Evolutionary conservation across 2,888 invertebrate genomes (phyloP).

Genomic region (Myopa tessellatipennis): DNA sequence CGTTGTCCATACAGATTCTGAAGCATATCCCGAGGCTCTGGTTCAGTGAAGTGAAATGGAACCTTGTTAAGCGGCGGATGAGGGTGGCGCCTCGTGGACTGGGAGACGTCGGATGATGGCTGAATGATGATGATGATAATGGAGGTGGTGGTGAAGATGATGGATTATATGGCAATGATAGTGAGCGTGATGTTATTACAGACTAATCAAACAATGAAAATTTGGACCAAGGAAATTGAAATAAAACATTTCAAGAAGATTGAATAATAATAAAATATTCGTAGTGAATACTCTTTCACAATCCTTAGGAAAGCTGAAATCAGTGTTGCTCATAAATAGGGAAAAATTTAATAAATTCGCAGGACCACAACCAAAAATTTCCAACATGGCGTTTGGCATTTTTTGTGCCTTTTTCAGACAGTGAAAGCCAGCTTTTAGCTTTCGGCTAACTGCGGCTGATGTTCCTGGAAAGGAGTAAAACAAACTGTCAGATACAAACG

Average conservation of each 20-base stretch:
- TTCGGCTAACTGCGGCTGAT: background rate
- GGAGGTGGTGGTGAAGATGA: background rate
- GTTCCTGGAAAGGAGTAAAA: background rate
- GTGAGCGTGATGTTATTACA: background rate
- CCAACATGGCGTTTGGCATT: background rate
- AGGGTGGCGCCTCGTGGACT: background rate
- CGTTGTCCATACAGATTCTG: background rate
- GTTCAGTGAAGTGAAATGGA: background rate
- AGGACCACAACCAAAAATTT: background rate
- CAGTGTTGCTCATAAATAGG: too few relatives aligned
- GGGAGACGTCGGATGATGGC: background rate
- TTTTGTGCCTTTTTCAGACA: background rate
- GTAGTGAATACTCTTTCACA: too few relatives aligned
- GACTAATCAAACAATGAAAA: background rate
- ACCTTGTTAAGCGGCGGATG: background rate
- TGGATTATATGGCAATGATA: too few relatives aligned
- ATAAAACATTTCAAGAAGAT: too few relatives aligned
- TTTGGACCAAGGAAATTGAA: too few relatives aligned
- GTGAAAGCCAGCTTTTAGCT: too few relatives aligned
- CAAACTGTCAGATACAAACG: background rate
- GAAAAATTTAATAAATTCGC: background rate
- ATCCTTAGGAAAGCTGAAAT: too few relatives aligned
- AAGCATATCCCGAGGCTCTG: background rate
- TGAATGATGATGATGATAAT: constrained; percentile 2
- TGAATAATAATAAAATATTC: too few relatives aligned